Percentiles rank a stretch among this genome's conserved stretches.
Conservation (phyloP, 1,140 invertebrate genomes). For the Akabosia matsudoensis region DNA sequence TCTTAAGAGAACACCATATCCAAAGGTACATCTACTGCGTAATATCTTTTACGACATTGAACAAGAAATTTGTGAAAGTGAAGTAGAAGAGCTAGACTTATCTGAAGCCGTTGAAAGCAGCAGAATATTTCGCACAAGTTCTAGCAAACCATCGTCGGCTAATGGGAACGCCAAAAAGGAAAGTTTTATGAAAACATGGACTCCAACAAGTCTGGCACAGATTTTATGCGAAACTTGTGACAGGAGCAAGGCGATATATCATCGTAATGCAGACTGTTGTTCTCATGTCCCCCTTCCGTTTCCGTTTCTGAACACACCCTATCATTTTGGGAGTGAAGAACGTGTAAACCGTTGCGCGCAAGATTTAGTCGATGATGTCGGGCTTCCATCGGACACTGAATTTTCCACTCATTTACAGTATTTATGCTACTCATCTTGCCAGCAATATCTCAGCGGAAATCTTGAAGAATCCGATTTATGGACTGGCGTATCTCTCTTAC, state of each 20-base stretch:
- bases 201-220: not conserved
- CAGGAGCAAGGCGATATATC: not conserved
- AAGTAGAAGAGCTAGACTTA: too few species aligned
- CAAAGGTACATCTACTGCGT: not conserved
- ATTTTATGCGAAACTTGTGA: not conserved
- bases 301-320: not conserved
- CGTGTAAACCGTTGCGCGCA: not conserved
- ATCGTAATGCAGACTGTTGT: constrained; percentile 5
- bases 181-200: not conserved
- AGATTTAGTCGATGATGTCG: not conserved
- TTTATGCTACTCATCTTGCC: not conserved
- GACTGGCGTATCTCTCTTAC: not conserved
- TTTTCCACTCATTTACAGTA: not conserved
- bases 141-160: not conserved
- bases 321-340: not conserved
- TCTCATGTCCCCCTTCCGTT: not conserved
- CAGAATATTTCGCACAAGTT: not conserved
- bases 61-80: not conserved
- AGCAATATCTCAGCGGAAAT: not conserved
- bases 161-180: not conserved
- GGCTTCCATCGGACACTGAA: not conserved
- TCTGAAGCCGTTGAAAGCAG: too few species aligned
- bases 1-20: not conserved
- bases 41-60: constrained; percentile 3
- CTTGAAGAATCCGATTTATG: not conserved